Conservation (phyloP, 2,113 vertebrate species). For the Benitochromis conjunctus region DNA sequence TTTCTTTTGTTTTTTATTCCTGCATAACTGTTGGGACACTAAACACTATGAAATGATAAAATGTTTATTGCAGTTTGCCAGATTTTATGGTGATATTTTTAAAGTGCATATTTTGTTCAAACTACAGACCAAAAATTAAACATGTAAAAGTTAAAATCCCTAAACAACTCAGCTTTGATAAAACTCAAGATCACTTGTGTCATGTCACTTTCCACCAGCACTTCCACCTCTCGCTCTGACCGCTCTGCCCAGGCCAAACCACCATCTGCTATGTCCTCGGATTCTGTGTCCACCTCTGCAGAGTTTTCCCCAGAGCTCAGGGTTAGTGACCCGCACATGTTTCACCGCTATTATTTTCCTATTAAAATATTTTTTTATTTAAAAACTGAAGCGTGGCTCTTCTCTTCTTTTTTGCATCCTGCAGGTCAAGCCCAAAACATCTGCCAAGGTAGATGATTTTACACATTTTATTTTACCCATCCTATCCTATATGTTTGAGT, state of each 20-base stretch:
- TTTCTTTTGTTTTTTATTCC: too few relatives aligned
- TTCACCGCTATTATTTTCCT: not conserved
- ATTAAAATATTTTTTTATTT: not conserved
- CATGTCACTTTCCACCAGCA: slow-evolving; percentile 62
- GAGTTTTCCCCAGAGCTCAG: slow-evolving; percentile 86
- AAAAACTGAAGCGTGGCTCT: not conserved
- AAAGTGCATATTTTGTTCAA: too few relatives aligned
- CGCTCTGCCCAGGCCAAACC: slow-evolving; percentile 81
- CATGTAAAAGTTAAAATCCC: not conserved
- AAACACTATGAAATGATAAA: too few relatives aligned
- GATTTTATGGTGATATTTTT: too few relatives aligned
- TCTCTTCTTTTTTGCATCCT: not conserved
- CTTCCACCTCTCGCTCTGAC: slow-evolving; percentile 89
- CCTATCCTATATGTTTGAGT: not conserved
- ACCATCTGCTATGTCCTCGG: slow-evolving; percentile 78
- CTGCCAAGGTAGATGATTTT: slow-evolving; percentile 55
- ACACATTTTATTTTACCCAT: not conserved
- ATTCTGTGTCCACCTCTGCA: slow-evolving; percentile 81
- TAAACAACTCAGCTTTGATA: not conserved
- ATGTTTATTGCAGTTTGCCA: too few relatives aligned
- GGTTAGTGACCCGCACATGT: slow-evolving; percentile 66
- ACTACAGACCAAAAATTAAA: too few relatives aligned
- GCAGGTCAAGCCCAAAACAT: slow-evolving; percentile 59
- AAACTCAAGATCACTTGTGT: not conserved
- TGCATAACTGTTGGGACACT: too few relatives aligned